Evolutionary conservation across 1,140 invertebrate genomes (phyloP), one percentile per base, ranked within the genome.

Genomic region (Pachyrhynchus sulphureomaculatus): DNA sequence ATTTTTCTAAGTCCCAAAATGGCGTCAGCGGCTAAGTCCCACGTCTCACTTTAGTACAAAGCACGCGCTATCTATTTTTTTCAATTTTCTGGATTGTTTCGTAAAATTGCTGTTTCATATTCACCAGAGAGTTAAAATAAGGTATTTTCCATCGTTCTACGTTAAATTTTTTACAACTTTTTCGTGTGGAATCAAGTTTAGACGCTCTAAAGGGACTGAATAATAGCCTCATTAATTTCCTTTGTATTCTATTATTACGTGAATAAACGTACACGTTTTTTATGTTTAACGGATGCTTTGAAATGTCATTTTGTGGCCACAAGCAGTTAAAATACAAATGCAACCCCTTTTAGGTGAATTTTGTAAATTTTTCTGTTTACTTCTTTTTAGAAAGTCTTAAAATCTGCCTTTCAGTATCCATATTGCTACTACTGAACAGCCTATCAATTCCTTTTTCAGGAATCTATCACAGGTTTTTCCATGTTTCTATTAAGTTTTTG

Each of bases 1-100:
- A 87, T 81, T 88, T 88, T 88, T 88, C 86, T 88, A 89, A 88
- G 86, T 88, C 86, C 86, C 83, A 88, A 88, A 86, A 88, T 88
- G 87, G 87, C 87, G 87, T 86, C 87, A 84, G 82, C 80, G 81
- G 81, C 82, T 83, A 84, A 86, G 82, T 85, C 81, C 83, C 72
- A 76, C 75, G 71, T 75, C 67, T 62, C 41, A 53, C 37, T 20
- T 37, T 53, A 29, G 32, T 39, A 61, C 18, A 51, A 45, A 63
- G 47, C 61, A 64, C 62, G 54, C 53, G 37, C n/a, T 37, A 24
- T n/a, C 6, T 52, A 41, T 60, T 58, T 55, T 61, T 65, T 9
- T 6, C 12, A 34, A 33, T 36, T 65, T 62, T 54, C 48, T 32
- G 34, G 37, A 49, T 23, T 66, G 51, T 60, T 65, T 26, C 9